phyloP scores from a whole-genome alignment of 2,888 invertebrate genomes.

The Atrina japonica region DNA sequence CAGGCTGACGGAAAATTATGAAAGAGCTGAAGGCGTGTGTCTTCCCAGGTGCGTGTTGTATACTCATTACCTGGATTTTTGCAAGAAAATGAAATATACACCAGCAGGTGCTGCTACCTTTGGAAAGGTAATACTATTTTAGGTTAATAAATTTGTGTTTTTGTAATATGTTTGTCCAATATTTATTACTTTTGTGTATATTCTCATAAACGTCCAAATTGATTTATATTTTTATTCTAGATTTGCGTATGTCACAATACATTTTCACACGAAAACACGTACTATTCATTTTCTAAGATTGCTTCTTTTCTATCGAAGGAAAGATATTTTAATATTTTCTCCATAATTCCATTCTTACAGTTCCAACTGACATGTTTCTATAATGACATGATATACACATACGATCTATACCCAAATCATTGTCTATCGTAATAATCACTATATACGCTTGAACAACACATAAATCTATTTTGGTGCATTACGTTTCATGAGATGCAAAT shows the following conservation, averaged over 20 bases:
- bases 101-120: conserved; percentile 81
- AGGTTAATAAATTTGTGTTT: not conserved
- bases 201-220: no score
- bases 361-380: no score
- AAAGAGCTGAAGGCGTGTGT: conserved; percentile 80
- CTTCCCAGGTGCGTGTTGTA: conserved; percentile 63
- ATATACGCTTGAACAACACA: no score
- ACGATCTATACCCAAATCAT: no score
- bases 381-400: no score
- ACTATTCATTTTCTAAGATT: not conserved
- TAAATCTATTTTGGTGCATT: no score
- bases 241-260: not conserved
- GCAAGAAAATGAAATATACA: conserved; percentile 74
- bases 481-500: no score
- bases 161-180: no score
- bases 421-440: no score
- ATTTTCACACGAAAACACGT: not conserved
- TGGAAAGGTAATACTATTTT: conserved; percentile 76
- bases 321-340: no score
- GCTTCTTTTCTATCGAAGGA: not conserved
- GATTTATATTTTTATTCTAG: not conserved
- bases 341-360: no score
- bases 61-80: conserved; percentile 75
- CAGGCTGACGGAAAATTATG: conserved; percentile 80
- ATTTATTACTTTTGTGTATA: no score